Evolutionary conservation across 1,140 invertebrate genomes (phyloP), one percentile per base, ranked within the genome.

Genomic region (Eufriesea mexicana): DNA sequence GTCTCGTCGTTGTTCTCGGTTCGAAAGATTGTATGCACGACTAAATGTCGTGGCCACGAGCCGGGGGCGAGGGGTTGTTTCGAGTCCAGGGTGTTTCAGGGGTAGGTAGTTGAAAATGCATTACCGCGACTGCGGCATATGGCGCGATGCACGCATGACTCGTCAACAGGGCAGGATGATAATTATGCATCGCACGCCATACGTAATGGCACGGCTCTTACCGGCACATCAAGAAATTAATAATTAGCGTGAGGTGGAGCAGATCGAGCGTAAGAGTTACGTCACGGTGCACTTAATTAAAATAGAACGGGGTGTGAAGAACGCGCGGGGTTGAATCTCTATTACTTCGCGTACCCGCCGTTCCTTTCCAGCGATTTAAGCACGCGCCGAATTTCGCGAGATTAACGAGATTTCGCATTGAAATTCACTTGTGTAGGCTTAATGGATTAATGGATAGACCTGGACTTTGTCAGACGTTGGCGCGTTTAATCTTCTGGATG

Each of bases 131-230:
- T 54, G 76, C 77, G 90, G 91, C 93, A 94, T 93, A 94, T 94
- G 93, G 93, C 89, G 83, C 87, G 90, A 89, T 93, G 92, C 91
- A 92, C 93, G 92, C 92, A 92, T 92, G 92, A 92, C 92, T 93
- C 93, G 92, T 91, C 92, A 88, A 84, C 84, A 74, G 68, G 85
- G 81, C 85, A 84, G 79, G 54, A 84, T 89, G 90, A 93, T 94
- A 94, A 94, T 94, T 94, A 94, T 93, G 93, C 93, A 93, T 93
- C 90, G 92, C 92, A 91, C 92, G 92, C 92, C 92, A 93, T 92
- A 92, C 89, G 91, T 92, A 93, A 93, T 93, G 91, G 91, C 91
- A 85, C 86, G 72, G 89, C 91, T 94, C 90, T 92, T 92, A 90
- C 81, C 84, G 87, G 87, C 92, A 87, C 94, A 94, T 94, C 94